Percentiles rank a stretch among this genome's conserved stretches.
phyloP scores from a whole-genome alignment of 1,140 invertebrate genomes.

The Adoxophyes honmai region DNA sequence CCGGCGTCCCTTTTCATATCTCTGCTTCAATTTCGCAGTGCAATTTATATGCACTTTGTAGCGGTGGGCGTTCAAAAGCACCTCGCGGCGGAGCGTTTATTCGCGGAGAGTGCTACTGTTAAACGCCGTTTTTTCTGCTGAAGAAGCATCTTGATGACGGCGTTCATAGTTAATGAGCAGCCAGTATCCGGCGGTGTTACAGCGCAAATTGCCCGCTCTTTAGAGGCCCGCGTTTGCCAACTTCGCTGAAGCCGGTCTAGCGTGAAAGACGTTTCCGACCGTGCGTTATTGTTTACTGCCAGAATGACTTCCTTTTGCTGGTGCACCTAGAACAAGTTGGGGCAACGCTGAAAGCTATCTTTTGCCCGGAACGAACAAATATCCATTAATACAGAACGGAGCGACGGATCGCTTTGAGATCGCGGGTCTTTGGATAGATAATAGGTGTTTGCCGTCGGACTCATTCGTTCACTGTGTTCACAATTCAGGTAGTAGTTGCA shows the following conservation, averaged over 20 bases:
- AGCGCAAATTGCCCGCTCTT: conserved; percentile 62
- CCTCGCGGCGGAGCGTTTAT: conserved; percentile 48
- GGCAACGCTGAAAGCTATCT: conserved; percentile 27
- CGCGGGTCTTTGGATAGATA: not conserved
- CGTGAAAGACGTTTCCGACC: conserved; percentile 63
- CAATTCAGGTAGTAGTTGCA: too few relatives aligned
- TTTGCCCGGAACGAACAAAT: conserved; percentile 27
- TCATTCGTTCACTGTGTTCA: too few relatives aligned
- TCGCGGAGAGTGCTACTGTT: conserved; percentile 62
- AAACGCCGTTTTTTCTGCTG: conserved; percentile 64
- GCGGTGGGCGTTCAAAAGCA: conserved; percentile 56
- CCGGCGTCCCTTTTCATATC: conserved; percentile 52
- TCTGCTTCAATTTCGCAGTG: conserved; percentile 62
- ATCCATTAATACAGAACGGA: conserved; percentile 26
- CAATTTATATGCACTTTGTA: conserved; percentile 76
- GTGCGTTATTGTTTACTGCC: conserved; percentile 62
- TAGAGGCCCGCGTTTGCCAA: conserved; percentile 54
- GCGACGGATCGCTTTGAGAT: not conserved
- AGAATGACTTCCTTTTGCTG: conserved; percentile 64
- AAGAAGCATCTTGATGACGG: conserved; percentile 70
- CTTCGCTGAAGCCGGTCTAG: conserved; percentile 42
- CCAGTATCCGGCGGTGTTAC: conserved; percentile 64
- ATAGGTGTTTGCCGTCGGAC: not conserved
- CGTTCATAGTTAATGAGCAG: conserved; percentile 75
- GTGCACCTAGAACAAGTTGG: conserved; percentile 29